Conservation (phyloP, 1,140 invertebrate species). For the Camponotus pennsylvanicus region DNA sequence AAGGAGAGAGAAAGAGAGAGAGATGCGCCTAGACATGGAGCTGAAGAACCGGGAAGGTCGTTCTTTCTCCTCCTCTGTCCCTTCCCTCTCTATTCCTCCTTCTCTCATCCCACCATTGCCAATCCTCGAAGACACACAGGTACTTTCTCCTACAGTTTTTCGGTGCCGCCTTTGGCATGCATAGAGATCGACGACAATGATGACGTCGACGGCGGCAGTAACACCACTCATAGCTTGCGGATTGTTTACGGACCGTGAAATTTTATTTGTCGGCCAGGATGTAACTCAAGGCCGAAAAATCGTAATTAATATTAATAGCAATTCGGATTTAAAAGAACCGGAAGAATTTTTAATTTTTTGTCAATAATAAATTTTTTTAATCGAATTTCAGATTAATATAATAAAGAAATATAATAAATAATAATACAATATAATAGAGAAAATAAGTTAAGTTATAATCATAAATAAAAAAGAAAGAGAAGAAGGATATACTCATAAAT, state of each 20-base stretch:
- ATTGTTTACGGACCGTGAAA: constrained; percentile 63
- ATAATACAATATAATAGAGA: not conserved
- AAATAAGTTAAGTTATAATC: not conserved
- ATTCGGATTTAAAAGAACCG: not conserved
- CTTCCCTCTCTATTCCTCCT: constrained; percentile 31
- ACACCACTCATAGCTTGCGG: constrained; percentile 29
- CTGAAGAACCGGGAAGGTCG: constrained; percentile 74
- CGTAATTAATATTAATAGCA: not conserved
- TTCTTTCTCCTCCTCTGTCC: constrained; percentile 60
- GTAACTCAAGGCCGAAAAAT: constrained; percentile 41
- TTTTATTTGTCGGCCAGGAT: constrained; percentile 5
- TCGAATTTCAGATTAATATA: not conserved
- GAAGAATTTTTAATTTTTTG: not conserved
- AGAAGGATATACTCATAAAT: not conserved
- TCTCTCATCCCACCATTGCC: constrained; percentile 8
- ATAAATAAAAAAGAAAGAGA: not conserved
- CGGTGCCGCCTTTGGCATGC: constrained; percentile 69
- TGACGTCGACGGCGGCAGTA: constrained; percentile 3
- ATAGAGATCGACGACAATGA: constrained; percentile 26
- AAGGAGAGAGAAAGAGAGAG: constrained; percentile 56
- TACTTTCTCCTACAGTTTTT: constrained; percentile 78
- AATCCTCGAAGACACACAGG: constrained; percentile 71
- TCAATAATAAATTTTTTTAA: not conserved
- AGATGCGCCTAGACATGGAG: constrained; percentile 71
- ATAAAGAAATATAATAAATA: not conserved